Conservation (phyloP, 2,113 vertebrate genomes). For the Zosterops borbonicus region DNA sequence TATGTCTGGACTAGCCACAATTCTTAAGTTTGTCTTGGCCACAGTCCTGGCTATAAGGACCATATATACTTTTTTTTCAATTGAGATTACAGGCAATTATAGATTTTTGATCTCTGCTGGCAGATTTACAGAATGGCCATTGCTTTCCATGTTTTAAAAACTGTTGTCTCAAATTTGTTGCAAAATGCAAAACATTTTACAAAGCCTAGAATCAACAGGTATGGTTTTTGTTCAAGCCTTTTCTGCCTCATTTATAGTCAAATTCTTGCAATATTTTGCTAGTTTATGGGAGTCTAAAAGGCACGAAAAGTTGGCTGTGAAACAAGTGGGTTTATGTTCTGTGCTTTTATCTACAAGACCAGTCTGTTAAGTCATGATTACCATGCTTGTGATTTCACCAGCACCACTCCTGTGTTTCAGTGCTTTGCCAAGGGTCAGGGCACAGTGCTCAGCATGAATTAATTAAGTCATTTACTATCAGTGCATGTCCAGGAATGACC, state of each 20-base stretch:
- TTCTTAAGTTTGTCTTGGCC: neutral
- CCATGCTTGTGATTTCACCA: neutral
- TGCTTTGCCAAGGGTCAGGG: neutral
- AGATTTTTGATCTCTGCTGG: neutral
- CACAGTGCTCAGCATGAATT: neutral
- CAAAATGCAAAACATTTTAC: neutral
- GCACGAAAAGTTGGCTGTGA: neutral
- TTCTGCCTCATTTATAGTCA: neutral
- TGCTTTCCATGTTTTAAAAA: neutral
- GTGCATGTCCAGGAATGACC: neutral
- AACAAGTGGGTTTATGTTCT: neutral
- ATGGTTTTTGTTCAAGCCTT: neutral
- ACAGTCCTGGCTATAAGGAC: neutral
- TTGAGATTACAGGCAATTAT: neutral
- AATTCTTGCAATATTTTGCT: neutral
- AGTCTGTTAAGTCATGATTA: neutral
- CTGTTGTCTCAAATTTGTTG: neutral
- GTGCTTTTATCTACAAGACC: neutral
- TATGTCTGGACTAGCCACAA: neutral
- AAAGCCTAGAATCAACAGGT: neutral
- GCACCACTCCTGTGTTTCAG: neutral
- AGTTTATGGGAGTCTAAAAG: neutral
- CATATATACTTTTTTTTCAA: neutral
- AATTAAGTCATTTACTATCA: neutral
- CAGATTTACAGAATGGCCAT: neutral